Conservation (phyloP, 2,888 invertebrate species). For the Cyclophora albipunctata region DNA sequence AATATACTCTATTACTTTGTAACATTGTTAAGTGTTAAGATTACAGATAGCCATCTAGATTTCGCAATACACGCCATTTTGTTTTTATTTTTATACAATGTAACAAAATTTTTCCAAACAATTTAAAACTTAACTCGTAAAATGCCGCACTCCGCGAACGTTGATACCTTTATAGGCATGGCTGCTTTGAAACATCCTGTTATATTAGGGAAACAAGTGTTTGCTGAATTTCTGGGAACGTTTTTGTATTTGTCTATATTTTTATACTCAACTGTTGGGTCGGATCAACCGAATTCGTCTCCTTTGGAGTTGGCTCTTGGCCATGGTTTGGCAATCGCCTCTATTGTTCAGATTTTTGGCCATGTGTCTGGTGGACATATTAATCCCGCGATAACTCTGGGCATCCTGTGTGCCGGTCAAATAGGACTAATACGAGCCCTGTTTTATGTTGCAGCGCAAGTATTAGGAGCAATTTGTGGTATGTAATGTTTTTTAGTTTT, state of each 20-base stretch:
- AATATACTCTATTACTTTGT: too few relatives aligned
- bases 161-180: too few relatives aligned
- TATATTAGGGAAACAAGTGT: constrained; percentile 16
- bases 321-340: constrained; percentile 23
- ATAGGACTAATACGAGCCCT: constrained; percentile 29
- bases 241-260: constrained; percentile 24
- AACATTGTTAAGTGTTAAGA: too few relatives aligned
- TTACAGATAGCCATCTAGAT: too few relatives aligned
- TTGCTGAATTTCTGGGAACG: constrained; percentile 28
- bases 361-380: constrained; percentile 32
- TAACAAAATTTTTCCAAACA: too few relatives aligned
- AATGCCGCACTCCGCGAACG: too few relatives aligned
- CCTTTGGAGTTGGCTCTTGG: constrained; percentile 16
- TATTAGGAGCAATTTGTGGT: constrained; percentile 27
- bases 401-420: constrained; percentile 22
- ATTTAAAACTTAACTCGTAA: too few relatives aligned
- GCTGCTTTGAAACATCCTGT: too few relatives aligned
- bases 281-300: not conserved
- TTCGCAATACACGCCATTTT: too few relatives aligned
- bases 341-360: constrained; percentile 26
- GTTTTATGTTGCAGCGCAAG: constrained; percentile 26
- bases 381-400: constrained; percentile 33
- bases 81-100: too few relatives aligned
- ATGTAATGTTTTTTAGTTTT: not conserved
- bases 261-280: constrained; percentile 12